phyloP scores from a whole-genome alignment of 1,140 invertebrate species.

The Drosophila aff. region DNA sequence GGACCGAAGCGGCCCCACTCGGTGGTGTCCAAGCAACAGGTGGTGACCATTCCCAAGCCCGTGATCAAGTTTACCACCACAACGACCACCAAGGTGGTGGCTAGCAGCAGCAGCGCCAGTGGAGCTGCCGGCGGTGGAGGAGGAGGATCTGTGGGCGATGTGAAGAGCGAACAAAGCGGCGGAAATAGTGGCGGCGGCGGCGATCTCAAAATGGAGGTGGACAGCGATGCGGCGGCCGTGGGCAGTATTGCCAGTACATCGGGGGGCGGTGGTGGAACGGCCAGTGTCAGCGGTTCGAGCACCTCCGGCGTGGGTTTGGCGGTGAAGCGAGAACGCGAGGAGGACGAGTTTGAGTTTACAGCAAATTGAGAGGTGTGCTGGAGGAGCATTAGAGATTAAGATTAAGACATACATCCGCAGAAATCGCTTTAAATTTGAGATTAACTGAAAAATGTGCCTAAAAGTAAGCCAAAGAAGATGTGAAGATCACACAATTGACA shows the following conservation, averaged over 20 bases:
- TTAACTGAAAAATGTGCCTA: not conserved
- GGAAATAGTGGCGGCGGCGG: not conserved
- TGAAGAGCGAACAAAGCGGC: conserved; percentile 25
- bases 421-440: not conserved
- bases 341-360: conserved; percentile 88
- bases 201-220: conserved; percentile 86
- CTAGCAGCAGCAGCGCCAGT: not conserved
- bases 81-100: conserved; percentile 42
- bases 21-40: conserved; percentile 87
- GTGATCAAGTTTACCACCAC: conserved; percentile 89
- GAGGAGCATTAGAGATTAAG: not conserved
- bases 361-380: conserved; percentile 37
- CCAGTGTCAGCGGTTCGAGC: conserved; percentile 4
- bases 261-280: conserved; percentile 1
- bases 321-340: conserved; percentile 88
- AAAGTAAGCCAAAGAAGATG: not conserved
- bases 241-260: conserved; percentile 58
- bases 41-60: conserved; percentile 90
- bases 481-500: not conserved
- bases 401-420: not conserved
- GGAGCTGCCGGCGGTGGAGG: conserved; percentile 6
- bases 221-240: conserved; percentile 82
- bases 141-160: conserved; percentile 20
- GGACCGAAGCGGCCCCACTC: conserved; percentile 69
- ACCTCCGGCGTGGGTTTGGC: conserved; percentile 28